phyloP scores from a whole-genome alignment of 30 jellyfish, hydroid and myxozoan genomes.

The Aurelia sp. region DNA sequence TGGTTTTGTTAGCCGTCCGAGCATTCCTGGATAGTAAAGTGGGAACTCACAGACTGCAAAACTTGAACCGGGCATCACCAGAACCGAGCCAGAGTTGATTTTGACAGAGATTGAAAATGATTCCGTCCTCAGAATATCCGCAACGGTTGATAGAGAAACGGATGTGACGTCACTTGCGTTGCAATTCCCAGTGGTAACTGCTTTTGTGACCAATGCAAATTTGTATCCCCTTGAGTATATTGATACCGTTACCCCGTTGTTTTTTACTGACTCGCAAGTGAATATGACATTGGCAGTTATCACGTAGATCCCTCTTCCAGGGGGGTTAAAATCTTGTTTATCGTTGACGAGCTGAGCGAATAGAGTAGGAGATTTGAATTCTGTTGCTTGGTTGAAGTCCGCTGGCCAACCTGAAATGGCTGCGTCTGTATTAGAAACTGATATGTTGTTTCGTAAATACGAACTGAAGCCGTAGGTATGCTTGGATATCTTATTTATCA shows the following conservation, averaged over 20 bases:
- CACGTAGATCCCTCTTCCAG: slow-evolving; percentile 46
- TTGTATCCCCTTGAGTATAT: slow-evolving; percentile 24
- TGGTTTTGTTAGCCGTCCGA: slow-evolving; percentile 39
- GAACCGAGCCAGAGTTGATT: slow-evolving; percentile 19
- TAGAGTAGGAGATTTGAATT: slow-evolving; percentile 65
- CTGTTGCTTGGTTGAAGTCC: slow-evolving; percentile 36
- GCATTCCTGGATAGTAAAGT: slow-evolving; percentile 72
- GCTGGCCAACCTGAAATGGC: slow-evolving; percentile 65
- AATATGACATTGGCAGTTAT: slow-evolving; percentile 31
- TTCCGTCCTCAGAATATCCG: slow-evolving; percentile 24
- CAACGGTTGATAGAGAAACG: slow-evolving; percentile 50
- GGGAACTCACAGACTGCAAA: slow-evolving; percentile 53
- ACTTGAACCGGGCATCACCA: slow-evolving; percentile 62
- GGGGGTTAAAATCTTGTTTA: slow-evolving; percentile 65
- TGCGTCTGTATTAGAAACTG: not conserved
- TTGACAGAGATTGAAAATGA: slow-evolving; percentile 49
- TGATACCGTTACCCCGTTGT: slow-evolving; percentile 18
- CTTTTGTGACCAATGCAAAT: slow-evolving; percentile 21
- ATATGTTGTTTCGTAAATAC: slow-evolving; percentile 4
- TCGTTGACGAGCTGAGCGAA: slow-evolving; percentile 59
- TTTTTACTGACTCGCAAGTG: slow-evolving; percentile 21
- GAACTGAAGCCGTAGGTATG: slow-evolving; percentile 61
- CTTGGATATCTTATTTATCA: slow-evolving; percentile 44
- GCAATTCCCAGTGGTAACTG: slow-evolving; percentile 7
- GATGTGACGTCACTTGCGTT: not conserved